Evolutionary conservation across 2,888 invertebrate species (phyloP), one percentile per base, ranked within the genome.

Genomic region (Heliconius aoede): DNA sequence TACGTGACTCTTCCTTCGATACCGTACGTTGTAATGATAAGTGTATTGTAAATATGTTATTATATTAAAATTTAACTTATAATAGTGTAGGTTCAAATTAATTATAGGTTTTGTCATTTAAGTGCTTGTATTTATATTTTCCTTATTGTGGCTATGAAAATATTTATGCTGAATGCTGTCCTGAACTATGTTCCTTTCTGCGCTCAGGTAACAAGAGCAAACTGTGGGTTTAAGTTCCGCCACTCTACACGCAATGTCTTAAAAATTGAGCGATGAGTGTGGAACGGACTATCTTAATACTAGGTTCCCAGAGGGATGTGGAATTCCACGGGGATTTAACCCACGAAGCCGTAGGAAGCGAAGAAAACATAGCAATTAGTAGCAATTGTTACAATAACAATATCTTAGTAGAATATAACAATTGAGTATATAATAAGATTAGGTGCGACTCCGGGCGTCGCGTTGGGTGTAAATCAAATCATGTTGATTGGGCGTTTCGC

Each of bases 1-100:
- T 84, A 90, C 90, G 90, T 90, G 90, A 90, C 89, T 72, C 36
- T 72, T 40, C 36, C 40, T 26, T 40, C 30, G 26, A 61, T 24
- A 40, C 11, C 61, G 24, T 13, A 13, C 26, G 21, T 60, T 40
- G 72, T 72, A 72, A 72, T 61, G 21, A 26, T 36, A 36, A 36
- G 62, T 74, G 74, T 32, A 69, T 74, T 74, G 69, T 64, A 46
- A 71, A 58, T 77, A 77, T 30, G 74, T 74, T 71, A 74, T 77
- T 65, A 65, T 65, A 65, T 40, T 40, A 36, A 65, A 24, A 65
- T 65, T 65, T 40, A 15, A 65, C 36, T 65, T 40, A 13, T 65
- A 36, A 69, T 26, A 8, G 46, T 67, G 46, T 26, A 68, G 68
- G 28, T 51, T 46, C 21, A 51, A 13, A n/a, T 69, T n/a, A 51